Conservation (phyloP, 2,888 invertebrate genomes). For the Cyaniris semiargus region DNA sequence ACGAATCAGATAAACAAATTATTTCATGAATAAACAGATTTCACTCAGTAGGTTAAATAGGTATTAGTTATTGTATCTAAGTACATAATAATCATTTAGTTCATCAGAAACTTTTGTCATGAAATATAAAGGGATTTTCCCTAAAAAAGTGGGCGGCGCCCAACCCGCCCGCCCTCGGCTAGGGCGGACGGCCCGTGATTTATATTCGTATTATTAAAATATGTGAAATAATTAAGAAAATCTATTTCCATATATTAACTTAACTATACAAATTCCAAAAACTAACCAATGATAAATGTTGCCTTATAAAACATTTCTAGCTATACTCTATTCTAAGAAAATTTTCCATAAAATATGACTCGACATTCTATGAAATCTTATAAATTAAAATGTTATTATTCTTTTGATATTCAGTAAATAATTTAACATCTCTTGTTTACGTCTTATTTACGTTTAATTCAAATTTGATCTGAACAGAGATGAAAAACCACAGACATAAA, state of each 20-base stretch:
- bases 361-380: not conserved
- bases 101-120: too few relatives aligned
- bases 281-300: not conserved
- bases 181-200: slow-evolving; percentile 38
- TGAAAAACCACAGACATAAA: not conserved
- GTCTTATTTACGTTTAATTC: not conserved
- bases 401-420: not conserved
- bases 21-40: too few relatives aligned
- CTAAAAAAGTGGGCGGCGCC: slow-evolving; percentile 46
- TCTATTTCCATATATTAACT: not conserved
- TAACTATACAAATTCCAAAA: not conserved
- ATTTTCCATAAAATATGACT: not conserved
- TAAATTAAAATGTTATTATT: not conserved
- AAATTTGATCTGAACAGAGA: not conserved
- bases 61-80: too few relatives aligned
- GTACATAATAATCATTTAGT: too few relatives aligned
- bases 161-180: slow-evolving; percentile 47
- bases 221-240: slow-evolving; percentile 16
- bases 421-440: too few relatives aligned
- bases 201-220: slow-evolving; percentile 16
- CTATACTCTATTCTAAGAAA: not conserved
- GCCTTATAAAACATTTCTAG: not conserved
- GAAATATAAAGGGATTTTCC: not conserved
- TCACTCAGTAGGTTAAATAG: too few relatives aligned
- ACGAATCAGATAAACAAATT: too few relatives aligned